Evolutionary conservation across 2,888 invertebrate genomes (phyloP).

Genomic region (Mesorhabditis spiculigera): DNA sequence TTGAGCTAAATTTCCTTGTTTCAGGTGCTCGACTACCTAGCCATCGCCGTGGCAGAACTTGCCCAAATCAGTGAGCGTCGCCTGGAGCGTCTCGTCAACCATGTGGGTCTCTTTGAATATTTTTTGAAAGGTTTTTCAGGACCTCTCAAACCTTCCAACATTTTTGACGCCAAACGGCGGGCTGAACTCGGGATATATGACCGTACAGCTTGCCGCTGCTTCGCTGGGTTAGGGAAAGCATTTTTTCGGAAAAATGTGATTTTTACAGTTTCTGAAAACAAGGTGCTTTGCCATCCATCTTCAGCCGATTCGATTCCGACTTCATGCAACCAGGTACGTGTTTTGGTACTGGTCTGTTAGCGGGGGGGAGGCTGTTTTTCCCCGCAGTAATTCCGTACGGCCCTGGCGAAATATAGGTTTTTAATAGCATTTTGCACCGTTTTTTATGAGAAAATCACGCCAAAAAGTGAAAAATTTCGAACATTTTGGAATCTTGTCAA

Average conservation of each 20-base stretch:
- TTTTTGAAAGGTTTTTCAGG: slow-evolving; percentile 51
- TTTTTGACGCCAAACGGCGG: slow-evolving; percentile 71
- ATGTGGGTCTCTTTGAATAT: not conserved
- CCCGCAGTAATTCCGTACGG: too few relatives aligned
- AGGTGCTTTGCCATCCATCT: slow-evolving; percentile 70
- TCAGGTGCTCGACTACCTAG: slow-evolving; percentile 68
- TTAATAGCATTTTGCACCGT: too few relatives aligned
- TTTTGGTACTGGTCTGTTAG: not conserved
- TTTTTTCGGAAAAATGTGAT: slow-evolving; percentile 7
- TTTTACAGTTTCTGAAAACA: slow-evolving; percentile 69
- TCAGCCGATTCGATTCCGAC: slow-evolving; percentile 71
- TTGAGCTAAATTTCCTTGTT: not conserved
- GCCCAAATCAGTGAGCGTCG: slow-evolving; percentile 71
- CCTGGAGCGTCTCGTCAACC: slow-evolving; percentile 69
- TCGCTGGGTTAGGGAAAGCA: slow-evolving; percentile 64
- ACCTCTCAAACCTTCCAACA: slow-evolving; percentile 69
- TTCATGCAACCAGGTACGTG: slow-evolving; percentile 66
- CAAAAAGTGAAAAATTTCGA: too few relatives aligned
- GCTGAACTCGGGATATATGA: slow-evolving; percentile 72
- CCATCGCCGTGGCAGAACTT: slow-evolving; percentile 70
- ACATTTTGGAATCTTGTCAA: too few relatives aligned
- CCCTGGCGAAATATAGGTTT: too few relatives aligned
- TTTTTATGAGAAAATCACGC: too few relatives aligned
- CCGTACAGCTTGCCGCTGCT: slow-evolving; percentile 71
- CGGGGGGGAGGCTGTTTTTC: too few relatives aligned